These are phyloP conservation scores for Plutomurus gul DNA, from an alignment of 1,140 invertebrate species.

Conservation along the genomic window DNA sequence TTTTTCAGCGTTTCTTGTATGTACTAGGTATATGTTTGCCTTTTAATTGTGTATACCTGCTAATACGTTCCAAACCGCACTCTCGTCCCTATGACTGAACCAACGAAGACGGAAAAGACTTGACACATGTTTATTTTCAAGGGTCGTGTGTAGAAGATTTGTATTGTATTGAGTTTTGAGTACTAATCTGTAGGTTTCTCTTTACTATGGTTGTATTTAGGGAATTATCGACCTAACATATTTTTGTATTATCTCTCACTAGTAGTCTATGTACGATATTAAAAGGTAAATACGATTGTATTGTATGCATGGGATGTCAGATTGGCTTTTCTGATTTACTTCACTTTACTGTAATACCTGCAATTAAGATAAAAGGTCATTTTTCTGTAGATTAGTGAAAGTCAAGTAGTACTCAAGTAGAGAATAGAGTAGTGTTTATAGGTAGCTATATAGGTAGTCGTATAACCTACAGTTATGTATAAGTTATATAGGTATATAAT, in stretches of 20 bases:
- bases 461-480: no score
- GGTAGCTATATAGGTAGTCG: no score
- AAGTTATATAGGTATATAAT: background rate
- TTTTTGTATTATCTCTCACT: background rate
- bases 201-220: background rate
- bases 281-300: constrained; percentile 23
- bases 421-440: constrained; percentile 24
- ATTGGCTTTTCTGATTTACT: constrained; percentile 5
- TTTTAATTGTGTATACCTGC: background rate
- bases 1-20: background rate
- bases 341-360: background rate
- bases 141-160: constrained; percentile 6
- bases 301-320: background rate
- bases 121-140: constrained; percentile 11
- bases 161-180: background rate
- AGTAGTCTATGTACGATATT: background rate
- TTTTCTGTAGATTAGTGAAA: background rate
- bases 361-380: background rate
- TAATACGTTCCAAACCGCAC: no score
- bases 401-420: constrained; percentile 4
- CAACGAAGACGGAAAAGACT: constrained; percentile 26
- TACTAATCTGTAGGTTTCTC: background rate
- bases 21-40: background rate
- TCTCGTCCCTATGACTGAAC: constrained; percentile 2
- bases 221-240: background rate